These are phyloP conservation scores for Fundulus diaphanus DNA, from an alignment of 2,797 vertebrate genomes.

Conservation along the genomic window DNA sequence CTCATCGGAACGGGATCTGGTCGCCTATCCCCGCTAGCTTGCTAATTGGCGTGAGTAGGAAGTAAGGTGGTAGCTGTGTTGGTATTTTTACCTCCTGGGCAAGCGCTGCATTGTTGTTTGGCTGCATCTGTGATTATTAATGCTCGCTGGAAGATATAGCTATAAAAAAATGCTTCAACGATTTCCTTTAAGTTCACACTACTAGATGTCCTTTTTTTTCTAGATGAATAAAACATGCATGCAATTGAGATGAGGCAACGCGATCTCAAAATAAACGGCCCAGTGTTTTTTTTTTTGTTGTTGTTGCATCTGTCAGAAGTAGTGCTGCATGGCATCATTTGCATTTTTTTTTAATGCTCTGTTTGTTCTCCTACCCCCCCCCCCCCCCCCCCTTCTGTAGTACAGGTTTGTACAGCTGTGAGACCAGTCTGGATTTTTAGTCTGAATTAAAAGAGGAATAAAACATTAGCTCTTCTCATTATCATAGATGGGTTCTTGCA, in stretches of 20 bases:
- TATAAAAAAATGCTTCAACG: slow-evolving; percentile 7
- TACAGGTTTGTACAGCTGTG: slow-evolving; percentile 3
- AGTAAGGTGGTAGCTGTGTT: slow-evolving; percentile 73
- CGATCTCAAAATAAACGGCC: slow-evolving; percentile 10
- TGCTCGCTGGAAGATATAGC: too few species aligned
- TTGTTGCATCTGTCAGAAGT: slow-evolving; percentile 5
- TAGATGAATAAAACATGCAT: background rate
- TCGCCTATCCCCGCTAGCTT: slow-evolving; percentile 75
- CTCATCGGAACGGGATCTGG: slow-evolving; percentile 58
- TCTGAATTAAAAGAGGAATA: background rate
- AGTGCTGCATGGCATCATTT: slow-evolving; percentile 24
- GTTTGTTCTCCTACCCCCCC: slow-evolving; percentile 11
- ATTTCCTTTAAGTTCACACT: background rate
- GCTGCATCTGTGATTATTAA: slow-evolving; percentile 22
- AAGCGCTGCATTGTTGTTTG: slow-evolving; percentile 24
- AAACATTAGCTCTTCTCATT: slow-evolving; percentile 8
- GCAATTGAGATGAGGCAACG: slow-evolving; percentile 23
- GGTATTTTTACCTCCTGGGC: slow-evolving; percentile 65
- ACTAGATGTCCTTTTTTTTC: background rate
- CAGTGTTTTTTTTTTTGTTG: slow-evolving; percentile 5
- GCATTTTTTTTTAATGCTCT: background rate
- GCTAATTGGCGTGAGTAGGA: slow-evolving; percentile 84
- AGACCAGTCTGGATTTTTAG: background rate
- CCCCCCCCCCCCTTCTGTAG: too few species aligned
- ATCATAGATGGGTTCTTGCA: slow-evolving; percentile 3